Evolutionary conservation across 2,888 invertebrate genomes (phyloP), one percentile per base, ranked within the genome.

Genomic region (Meghimatium bilineatum): DNA sequence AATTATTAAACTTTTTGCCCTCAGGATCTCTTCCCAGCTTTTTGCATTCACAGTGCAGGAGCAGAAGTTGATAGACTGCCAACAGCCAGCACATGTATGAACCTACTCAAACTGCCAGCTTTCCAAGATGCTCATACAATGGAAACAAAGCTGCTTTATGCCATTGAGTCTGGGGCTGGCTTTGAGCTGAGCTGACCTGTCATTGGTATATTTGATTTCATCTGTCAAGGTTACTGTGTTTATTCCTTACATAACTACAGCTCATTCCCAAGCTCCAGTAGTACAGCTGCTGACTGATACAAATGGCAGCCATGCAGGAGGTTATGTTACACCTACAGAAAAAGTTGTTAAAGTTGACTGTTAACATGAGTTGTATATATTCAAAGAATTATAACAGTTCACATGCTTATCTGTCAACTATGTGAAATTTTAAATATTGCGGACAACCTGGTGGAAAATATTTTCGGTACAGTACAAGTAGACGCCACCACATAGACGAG

Each of bases 61-160:
- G 87, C 86, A 80, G 96, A 97, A 88, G 87, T 89, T 5, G 97
- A 98, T 93, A 96, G 98, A 26, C 95, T 99, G 91, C 99, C 99
- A 0, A 98, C 99, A 23, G 97, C 99, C 17, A 98, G 98, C 93
- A 99, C 99, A 8, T 99, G 99, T 93, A 97, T 99, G 96, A 99
- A 99, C 95, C 95, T 99, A 87, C 95, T 99, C 86, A 99, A 99
- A 94, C 95, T 99, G 89, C 99, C 99, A 0, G 96, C 98, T 91
- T 97, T 98, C 93, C 95, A 95, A 87, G 96, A 96, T 77, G 96
- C 97, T 89, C 95, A 96, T 83, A 95, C 95, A 82, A 94, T 99
- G 91, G 95, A 96, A 66, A 96, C 96, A 89, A 98, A 98, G 93
- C 95, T 99, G 83, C 94, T 97, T 20, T 97, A 98, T 92, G 98